phyloP scores from a whole-genome alignment of 2,113 vertebrate species.

The Columba livia region DNA sequence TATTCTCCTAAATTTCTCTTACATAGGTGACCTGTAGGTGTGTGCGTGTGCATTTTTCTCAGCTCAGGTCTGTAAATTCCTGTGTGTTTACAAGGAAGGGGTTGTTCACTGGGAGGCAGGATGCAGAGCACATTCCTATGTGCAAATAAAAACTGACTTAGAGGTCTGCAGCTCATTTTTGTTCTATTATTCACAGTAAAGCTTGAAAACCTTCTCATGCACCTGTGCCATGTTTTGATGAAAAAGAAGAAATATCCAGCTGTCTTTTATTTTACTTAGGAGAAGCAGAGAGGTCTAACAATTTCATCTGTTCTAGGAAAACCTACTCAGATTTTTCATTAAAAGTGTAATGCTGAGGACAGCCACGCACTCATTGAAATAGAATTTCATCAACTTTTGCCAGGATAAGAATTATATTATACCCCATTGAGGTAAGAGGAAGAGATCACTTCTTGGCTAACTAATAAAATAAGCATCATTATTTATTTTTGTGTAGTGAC shows the following conservation, averaged over 20 bases:
- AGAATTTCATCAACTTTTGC: background rate
- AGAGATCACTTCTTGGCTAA: background rate
- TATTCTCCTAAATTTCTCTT: background rate
- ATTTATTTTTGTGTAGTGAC: background rate
- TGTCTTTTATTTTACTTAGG: background rate
- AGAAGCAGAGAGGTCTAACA: background rate
- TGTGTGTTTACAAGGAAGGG: background rate
- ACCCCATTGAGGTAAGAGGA: background rate
- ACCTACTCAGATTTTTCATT: background rate
- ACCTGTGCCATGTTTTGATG: background rate
- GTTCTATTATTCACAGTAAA: background rate
- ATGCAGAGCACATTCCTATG: background rate
- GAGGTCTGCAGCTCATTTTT: background rate
- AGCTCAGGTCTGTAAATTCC: slow-evolving; percentile 6
- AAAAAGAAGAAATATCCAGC: background rate
- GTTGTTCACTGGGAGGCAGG: background rate
- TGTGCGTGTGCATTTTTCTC: background rate
- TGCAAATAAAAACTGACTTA: slow-evolving; percentile 21
- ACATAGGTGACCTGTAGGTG: background rate
- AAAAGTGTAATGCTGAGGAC: background rate
- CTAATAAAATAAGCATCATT: background rate
- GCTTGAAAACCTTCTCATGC: background rate
- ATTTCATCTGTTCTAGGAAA: background rate
- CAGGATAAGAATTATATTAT: background rate
- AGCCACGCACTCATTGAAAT: background rate